These are phyloP conservation scores for Sebastes diploproa DNA, from an alignment of 2,797 vertebrate genomes.

Conservation along the genomic window DNA sequence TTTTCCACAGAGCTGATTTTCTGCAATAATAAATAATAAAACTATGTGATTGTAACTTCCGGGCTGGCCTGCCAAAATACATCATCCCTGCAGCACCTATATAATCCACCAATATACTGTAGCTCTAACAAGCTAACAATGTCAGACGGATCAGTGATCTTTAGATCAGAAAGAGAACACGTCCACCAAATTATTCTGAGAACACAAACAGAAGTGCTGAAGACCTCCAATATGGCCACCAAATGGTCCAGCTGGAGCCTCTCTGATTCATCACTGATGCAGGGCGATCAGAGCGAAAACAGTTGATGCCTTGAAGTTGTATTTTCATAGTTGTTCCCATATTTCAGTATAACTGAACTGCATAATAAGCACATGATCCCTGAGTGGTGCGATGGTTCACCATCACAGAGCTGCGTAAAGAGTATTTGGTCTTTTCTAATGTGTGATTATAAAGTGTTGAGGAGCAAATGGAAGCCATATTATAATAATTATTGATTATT, in stretches of 20 bases:
- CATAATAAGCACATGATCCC: slow-evolving; percentile 24
- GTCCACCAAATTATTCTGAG: neutral
- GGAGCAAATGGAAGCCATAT: slow-evolving; percentile 27
- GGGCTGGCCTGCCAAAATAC: no score
- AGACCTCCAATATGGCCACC: neutral
- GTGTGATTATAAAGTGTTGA: neutral
- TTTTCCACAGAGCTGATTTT: no score
- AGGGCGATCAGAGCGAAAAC: neutral
- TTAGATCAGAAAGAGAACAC: neutral
- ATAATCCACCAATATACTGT: neutral
- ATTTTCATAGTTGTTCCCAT: neutral
- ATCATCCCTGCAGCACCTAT: no score
- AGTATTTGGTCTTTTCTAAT: neutral
- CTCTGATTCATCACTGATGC: neutral
- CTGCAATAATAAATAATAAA: no score
- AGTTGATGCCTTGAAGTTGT: neutral
- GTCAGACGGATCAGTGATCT: neutral
- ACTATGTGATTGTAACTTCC: no score
- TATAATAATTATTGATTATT: neutral
- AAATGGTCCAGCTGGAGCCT: neutral
- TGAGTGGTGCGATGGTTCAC: neutral
- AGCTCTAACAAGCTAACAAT: neutral
- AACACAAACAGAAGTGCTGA: neutral
- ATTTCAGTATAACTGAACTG: neutral
- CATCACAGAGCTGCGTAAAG: slow-evolving; percentile 2